Evolutionary conservation across 2,888 invertebrate species (phyloP), one percentile per base, ranked within the genome.

Genomic region (Zhuqinia jingwanae): DNA sequence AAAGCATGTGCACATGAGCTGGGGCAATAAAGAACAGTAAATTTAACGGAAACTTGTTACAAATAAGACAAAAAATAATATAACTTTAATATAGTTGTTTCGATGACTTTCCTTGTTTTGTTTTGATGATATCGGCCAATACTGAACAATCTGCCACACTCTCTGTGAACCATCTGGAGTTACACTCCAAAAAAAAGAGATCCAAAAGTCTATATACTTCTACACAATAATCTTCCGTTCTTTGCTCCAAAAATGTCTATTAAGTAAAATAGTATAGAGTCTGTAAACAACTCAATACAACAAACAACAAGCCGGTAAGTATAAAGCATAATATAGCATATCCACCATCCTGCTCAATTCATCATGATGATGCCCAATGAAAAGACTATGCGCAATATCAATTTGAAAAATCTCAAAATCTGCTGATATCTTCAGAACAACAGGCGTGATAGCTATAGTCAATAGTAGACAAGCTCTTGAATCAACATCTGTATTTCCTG

Each of bases 401-500:
- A 45, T 20, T 47, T 47, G 68, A 6, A 68, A n/a, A 68, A 68
- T 68, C 68, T 68, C 2, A 42, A 36, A 68, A 68, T 68, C 68
- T 68, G 68, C 45, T 68, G 45, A 45, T 68, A 68, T 45, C 68
- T 68, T 68, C 20, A 6, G 42, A 17, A n/a, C 47, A n/a, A n/a
- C n/a, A n/a, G 42, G 45, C 27, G 20, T 5, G 20, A 0, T 22
- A 0, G 68, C 68, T 45, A 42, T 36, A 8, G 5, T 68, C 68
- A 45, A 68, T 36, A 47, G 20, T 20, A 60, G 25, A 10, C 50
- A 68, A 68, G 68, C 68, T 47, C 45, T 75, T 75, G 27, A 75
- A 30, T 53, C 75, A 75, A 53, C 75, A 75, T 75, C 53, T 75
- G 75, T 75, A 75, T 75, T 75, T 75, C 75, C 75, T 75, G 75